These are phyloP conservation scores for Drosophila ananassae DNA, from an alignment of 1,140 invertebrate species.

Conservation along the genomic window DNA sequence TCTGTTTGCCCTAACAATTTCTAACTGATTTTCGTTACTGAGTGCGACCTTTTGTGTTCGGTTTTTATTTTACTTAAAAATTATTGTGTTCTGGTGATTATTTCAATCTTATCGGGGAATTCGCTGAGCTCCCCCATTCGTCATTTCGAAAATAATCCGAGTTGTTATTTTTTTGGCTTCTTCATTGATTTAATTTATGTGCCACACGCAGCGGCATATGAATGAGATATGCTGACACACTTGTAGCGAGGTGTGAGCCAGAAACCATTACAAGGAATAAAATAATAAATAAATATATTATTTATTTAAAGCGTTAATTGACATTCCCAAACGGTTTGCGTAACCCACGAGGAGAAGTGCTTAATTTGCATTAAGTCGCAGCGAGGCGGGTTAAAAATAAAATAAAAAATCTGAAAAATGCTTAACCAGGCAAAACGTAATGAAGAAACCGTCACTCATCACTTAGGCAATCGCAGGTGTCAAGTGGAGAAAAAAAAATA, in stretches of 20 bases:
- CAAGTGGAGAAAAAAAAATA: constrained; percentile 14
- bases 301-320: constrained; percentile 19
- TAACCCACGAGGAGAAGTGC: constrained; percentile 14
- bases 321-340: constrained; percentile 21
- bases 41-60: constrained; percentile 26
- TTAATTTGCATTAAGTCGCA: constrained; percentile 35
- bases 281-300: constrained; percentile 17
- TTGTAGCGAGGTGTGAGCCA: constrained; percentile 53
- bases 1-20: constrained; percentile 41
- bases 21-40: constrained; percentile 41
- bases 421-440: constrained; percentile 18
- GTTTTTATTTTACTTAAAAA: constrained; percentile 4
- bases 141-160: constrained; percentile 30
- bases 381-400: constrained; percentile 5
- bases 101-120: constrained; percentile 64
- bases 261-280: constrained; percentile 24
- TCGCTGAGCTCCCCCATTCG: constrained; percentile 32
- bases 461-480: constrained; percentile 36
- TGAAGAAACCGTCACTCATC: constrained; percentile 30
- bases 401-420: constrained; percentile 23
- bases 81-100: constrained; percentile 50
- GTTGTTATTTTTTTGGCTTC: constrained; percentile 21
- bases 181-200: constrained; percentile 26
- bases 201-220: constrained; percentile 28
- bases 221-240: constrained; percentile 49